Percentiles rank a stretch among this genome's conserved stretches.
Evolutionary conservation across 2,113 vertebrate species (phyloP).

Genomic region (Nanorana parkeri): DNA sequence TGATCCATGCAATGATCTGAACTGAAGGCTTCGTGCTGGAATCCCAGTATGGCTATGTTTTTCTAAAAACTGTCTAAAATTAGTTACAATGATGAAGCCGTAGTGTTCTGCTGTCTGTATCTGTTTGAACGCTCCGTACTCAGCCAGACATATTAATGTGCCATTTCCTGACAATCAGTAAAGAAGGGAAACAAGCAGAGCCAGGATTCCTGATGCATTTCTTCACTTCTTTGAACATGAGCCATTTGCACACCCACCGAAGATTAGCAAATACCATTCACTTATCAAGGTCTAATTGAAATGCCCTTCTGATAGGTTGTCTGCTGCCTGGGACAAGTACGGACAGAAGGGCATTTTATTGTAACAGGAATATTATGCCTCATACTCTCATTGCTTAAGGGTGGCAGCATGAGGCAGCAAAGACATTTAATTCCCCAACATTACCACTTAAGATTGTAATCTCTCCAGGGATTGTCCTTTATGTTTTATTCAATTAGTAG

Average conservation of each 20-base stretch:
- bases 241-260: conserved; percentile 44
- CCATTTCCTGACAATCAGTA: conserved; percentile 60
- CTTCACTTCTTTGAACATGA: conserved; percentile 58
- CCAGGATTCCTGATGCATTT: conserved; percentile 58
- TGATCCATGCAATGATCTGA: not conserved
- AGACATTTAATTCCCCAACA: conserved; percentile 41
- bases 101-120: conserved; percentile 45
- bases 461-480: conserved; percentile 41
- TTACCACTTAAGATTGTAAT: conserved; percentile 48
- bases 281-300: conserved; percentile 46
- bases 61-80: conserved; percentile 55
- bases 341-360: conserved; percentile 45
- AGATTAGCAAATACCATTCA: conserved; percentile 43
- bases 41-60: conserved; percentile 16
- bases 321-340: conserved; percentile 38
- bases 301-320: conserved; percentile 54
- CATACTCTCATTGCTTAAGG: conserved; percentile 44
- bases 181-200: conserved; percentile 54
- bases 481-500: conserved; percentile 43
- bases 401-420: conserved; percentile 39
- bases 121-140: conserved; percentile 25
- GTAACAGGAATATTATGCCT: conserved; percentile 33
- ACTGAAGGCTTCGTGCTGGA: not conserved
- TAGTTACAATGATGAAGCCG: conserved; percentile 24
- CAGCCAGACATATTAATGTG: conserved; percentile 58